phyloP scores from a whole-genome alignment of 1,140 invertebrate species.

The Colletes gigas region DNA sequence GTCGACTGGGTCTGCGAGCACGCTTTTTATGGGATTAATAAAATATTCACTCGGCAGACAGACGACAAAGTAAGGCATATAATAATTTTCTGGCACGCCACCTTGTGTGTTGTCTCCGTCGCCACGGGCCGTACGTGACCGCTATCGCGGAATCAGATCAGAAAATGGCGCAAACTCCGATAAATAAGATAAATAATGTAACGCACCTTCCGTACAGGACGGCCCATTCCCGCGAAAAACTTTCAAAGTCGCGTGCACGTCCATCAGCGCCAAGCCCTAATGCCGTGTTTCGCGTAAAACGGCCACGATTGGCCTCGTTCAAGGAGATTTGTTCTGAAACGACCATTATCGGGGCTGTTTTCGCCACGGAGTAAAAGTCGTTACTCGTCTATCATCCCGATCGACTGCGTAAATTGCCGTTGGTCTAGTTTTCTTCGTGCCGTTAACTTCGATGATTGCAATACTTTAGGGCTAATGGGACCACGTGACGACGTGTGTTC shows the following conservation, averaged over 20 bases:
- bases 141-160: slow-evolving; percentile 70
- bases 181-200: slow-evolving; percentile 73
- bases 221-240: slow-evolving; percentile 61
- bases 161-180: slow-evolving; percentile 71
- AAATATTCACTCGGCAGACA: slow-evolving; percentile 73
- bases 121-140: slow-evolving; percentile 64
- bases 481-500: not conserved
- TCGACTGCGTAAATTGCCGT: slow-evolving; percentile 47
- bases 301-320: slow-evolving; percentile 61
- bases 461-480: slow-evolving; percentile 11
- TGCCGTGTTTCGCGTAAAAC: slow-evolving; percentile 58
- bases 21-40: slow-evolving; percentile 68
- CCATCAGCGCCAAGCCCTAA: slow-evolving; percentile 58
- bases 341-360: slow-evolving; percentile 57
- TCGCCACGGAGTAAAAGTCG: slow-evolving; percentile 56
- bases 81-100: slow-evolving; percentile 74
- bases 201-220: slow-evolving; percentile 53
- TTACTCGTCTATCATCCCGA: slow-evolving; percentile 58
- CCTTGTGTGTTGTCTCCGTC: slow-evolving; percentile 60
- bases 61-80: slow-evolving; percentile 69
- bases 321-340: slow-evolving; percentile 61
- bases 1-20: not conserved
- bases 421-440: slow-evolving; percentile 53
- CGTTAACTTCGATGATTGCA: slow-evolving; percentile 41
- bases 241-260: slow-evolving; percentile 68